phyloP scores from a whole-genome alignment of 2,797 vertebrate genomes.

The Melanotaenia parkinsoni region DNA sequence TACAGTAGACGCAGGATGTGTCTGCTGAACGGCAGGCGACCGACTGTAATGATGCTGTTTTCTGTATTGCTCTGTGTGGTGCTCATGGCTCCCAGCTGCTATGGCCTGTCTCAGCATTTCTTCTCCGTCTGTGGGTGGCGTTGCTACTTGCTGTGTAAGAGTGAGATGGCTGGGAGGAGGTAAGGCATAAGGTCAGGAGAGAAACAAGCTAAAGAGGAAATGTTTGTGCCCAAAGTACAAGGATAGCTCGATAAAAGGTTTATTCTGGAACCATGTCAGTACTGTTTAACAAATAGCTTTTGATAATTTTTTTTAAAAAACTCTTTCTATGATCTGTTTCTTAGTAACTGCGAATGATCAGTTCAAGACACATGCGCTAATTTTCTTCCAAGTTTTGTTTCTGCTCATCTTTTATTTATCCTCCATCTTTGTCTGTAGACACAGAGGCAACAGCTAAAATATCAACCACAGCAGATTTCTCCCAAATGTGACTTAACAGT shows the following conservation, averaged over 20 bases:
- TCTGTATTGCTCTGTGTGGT: slow-evolving; percentile 45
- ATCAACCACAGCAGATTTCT: not conserved
- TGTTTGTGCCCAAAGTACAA: slow-evolving; percentile 10
- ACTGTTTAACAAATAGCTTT: not conserved
- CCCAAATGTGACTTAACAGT: not conserved
- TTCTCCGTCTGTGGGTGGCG: slow-evolving; percentile 53
- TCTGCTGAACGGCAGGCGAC: slow-evolving; percentile 59
- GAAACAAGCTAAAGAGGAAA: slow-evolving; percentile 4
- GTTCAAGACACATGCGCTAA: not conserved
- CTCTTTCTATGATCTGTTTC: not conserved
- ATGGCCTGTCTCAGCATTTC: slow-evolving; percentile 61
- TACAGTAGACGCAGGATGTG: slow-evolving; percentile 41
- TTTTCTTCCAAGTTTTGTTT: slow-evolving; percentile 11
- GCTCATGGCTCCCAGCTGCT: slow-evolving; percentile 41
- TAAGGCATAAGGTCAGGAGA: slow-evolving; percentile 40
- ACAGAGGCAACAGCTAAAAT: not conserved
- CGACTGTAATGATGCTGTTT: slow-evolving; percentile 62
- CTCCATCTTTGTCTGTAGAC: not conserved
- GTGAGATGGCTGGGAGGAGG: slow-evolving; percentile 34
- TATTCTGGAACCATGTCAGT: not conserved
- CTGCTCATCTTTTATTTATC: not conserved
- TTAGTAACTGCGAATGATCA: slow-evolving; percentile 4
- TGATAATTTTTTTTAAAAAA: not conserved
- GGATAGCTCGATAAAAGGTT: not conserved
- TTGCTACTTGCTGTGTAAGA: slow-evolving; percentile 30